Evolutionary conservation across 1,140 invertebrate genomes (phyloP).

Genomic region (Latrodectus geometricus): DNA sequence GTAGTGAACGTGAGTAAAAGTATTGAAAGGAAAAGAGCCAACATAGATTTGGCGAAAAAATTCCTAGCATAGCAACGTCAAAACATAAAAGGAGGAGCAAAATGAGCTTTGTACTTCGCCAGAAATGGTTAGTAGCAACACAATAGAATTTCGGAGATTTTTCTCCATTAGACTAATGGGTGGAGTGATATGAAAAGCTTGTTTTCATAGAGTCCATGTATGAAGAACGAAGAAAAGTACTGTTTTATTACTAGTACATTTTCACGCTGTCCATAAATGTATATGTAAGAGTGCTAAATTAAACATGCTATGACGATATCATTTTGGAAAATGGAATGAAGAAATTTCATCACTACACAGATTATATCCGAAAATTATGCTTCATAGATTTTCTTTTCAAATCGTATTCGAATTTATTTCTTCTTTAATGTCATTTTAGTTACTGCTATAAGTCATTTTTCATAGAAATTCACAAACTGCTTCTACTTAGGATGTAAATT

Average conservation of each 20-base stretch:
- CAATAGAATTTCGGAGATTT: conserved; percentile 46
- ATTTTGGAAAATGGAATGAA: no score
- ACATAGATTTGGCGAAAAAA: conserved; percentile 7
- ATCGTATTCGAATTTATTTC: no score
- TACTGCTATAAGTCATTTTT: no score
- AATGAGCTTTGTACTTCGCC: conserved; percentile 53
- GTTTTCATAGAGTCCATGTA: conserved; percentile 20
- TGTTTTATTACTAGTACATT: background rate
- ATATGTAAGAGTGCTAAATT: no score
- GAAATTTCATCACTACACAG: no score
- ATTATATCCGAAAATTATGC: no score
- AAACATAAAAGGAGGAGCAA: conserved; percentile 48
- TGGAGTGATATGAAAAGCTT: conserved; percentile 12
- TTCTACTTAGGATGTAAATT: no score
- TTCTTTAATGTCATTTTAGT: no score
- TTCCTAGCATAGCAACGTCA: conserved; percentile 46
- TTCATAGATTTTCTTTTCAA: no score
- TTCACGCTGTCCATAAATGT: no score
- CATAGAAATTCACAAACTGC: no score
- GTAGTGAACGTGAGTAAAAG: conserved; percentile 7
- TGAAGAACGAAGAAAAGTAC: background rate
- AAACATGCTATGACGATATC: no score
- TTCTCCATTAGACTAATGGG: conserved; percentile 56
- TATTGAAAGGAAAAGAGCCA: conserved; percentile 25
- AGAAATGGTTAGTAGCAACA: conserved; percentile 43